Evolutionary conservation across 1,140 invertebrate genomes (phyloP).

Genomic region (Bombyx mori): DNA sequence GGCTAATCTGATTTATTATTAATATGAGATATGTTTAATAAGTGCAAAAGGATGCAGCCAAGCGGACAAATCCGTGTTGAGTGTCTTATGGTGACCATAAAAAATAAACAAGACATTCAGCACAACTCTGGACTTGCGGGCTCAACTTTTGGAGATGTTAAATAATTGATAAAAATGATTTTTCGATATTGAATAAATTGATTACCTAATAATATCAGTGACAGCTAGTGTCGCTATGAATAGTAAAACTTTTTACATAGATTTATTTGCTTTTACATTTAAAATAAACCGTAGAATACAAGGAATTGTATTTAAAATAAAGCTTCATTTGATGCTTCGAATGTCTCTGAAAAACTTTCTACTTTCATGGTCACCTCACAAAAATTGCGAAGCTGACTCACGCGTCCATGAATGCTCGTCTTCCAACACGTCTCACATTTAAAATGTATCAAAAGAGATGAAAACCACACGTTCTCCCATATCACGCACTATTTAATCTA

Average conservation of each 20-base stretch:
- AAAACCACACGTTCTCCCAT: conserved; percentile 30
- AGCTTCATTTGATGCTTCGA: not conserved
- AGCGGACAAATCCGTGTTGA: conserved; percentile 43
- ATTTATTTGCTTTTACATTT: not conserved
- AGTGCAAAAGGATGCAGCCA: conserved; percentile 52
- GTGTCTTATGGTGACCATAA: conserved; percentile 35
- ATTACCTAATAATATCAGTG: too few relatives aligned
- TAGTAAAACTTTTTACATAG: too few relatives aligned
- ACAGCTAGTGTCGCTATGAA: too few relatives aligned
- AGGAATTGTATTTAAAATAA: not conserved
- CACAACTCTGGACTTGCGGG: not conserved
- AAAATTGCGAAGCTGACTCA: conserved; percentile 21
- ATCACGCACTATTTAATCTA: conserved; percentile 37
- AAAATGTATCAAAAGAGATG: conserved; percentile 18
- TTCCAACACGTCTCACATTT: conserved; percentile 1
- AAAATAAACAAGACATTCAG: not conserved
- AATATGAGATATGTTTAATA: conserved; percentile 65
- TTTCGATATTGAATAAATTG: too few relatives aligned
- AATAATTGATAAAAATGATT: too few relatives aligned
- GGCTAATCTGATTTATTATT: conserved; percentile 39
- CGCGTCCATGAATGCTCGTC: conserved; percentile 16
- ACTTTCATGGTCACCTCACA: conserved; percentile 9
- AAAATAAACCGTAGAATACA: not conserved
- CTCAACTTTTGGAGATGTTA: too few relatives aligned
- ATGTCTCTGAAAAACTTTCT: not conserved